Evolutionary conservation across 2,797 vertebrate genomes (phyloP), one percentile per base, ranked within the genome.

Genomic region (Pseudopleuronectes americanus): DNA sequence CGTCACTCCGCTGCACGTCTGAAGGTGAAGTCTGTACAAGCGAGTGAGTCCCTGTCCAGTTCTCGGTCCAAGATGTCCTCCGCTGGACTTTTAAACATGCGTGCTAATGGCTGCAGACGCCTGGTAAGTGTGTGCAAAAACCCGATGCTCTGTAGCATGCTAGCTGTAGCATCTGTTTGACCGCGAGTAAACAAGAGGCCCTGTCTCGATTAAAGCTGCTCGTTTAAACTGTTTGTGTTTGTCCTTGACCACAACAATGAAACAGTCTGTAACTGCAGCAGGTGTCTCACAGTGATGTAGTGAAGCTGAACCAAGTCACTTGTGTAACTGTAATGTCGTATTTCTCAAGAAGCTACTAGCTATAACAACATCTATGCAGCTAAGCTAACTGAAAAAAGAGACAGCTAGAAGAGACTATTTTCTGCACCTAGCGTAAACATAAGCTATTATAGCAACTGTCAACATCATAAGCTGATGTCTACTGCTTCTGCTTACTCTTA

Each of bases 1-100:
- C 70, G 47, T 26, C 17, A 28, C 57, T 61, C 8, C 6, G 64
- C 63, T 64, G 57, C 6, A 3, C 21, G 54, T 33, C 61, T 90
- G 91, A 93, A 94, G 93, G 92, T 94, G 91, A 94, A 90, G 69
- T 10, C 14, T 16, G 1, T 58, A 4, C 1, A 8, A 41, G 19
- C 57, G 22, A 64, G 21, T 26, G 17, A 45, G 21, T 57, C 31
- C 26, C 36, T 4, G 54, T 49, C 59, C 21, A 38, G 24, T 70
- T 61, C 19, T 43, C n/a, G 1, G 48, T 57, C 23, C n/a, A 41
- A 77, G 48, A 94, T 94, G 94, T 90, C 91, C 58, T 57, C 90
- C 22, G 31, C 76, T 64, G 87, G 91, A 59, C 85, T 93, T 38
- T 84, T 93, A 68, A 90, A 81, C 52, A 79, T 92, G 79, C 90